phyloP scores from a whole-genome alignment of 2,888 invertebrate genomes.

The Spilosoma lubricipeda region DNA sequence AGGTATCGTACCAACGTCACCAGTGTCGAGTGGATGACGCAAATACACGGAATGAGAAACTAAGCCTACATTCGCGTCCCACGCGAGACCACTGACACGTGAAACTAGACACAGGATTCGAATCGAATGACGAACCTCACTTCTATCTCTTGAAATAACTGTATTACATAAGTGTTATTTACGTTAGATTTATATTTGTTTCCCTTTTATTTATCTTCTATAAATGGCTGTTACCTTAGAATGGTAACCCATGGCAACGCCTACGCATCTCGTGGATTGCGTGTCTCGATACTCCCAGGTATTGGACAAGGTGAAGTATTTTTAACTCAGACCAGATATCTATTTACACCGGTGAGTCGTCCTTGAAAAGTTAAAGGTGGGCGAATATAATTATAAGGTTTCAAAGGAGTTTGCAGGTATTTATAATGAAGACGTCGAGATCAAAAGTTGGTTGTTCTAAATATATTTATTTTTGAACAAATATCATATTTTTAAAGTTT shows the following conservation, averaged over 20 bases:
- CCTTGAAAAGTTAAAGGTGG: constrained; percentile 48
- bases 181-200: constrained; percentile 25
- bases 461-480: background rate
- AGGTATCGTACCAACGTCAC: constrained; percentile 58
- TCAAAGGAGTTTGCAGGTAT: background rate
- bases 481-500: background rate
- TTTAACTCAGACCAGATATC: constrained; percentile 58
- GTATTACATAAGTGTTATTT: constrained; percentile 9
- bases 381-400: constrained; percentile 3
- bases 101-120: constrained; percentile 62
- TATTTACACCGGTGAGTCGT: constrained; percentile 53
- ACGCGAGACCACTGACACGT: constrained; percentile 59
- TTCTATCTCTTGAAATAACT: constrained; percentile 25
- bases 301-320: constrained; percentile 54
- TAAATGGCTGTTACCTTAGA: constrained; percentile 58
- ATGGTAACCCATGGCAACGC: constrained; percentile 65
- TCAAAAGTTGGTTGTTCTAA: background rate
- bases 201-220: constrained; percentile 48
- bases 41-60: constrained; percentile 65
- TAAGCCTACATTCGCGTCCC: constrained; percentile 66
- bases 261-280: constrained; percentile 63
- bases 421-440: background rate
- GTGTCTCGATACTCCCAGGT: constrained; percentile 47
- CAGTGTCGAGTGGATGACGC: constrained; percentile 68
- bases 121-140: constrained; percentile 41